These are phyloP conservation scores for Girardia tigrina DNA, from an alignment of 2,888 invertebrate genomes.

Conservation along the genomic window DNA sequence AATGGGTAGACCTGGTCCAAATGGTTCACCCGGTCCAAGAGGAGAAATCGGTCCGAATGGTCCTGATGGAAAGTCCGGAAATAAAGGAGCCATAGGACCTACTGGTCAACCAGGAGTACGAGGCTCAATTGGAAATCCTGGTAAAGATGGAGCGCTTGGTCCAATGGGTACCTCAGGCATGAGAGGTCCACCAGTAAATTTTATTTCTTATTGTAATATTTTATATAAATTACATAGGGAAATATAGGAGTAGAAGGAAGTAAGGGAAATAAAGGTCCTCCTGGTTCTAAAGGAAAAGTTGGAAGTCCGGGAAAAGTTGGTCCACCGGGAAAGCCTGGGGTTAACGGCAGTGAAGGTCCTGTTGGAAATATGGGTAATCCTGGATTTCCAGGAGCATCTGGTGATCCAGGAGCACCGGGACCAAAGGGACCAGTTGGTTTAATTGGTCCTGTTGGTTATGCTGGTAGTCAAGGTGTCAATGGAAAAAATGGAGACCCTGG, in stretches of 20 bases:
- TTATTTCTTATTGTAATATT: neutral
- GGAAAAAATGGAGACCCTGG: constrained; percentile 20
- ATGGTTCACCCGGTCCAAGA: constrained; percentile 37
- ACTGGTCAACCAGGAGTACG: neutral
- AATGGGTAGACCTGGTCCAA: constrained; percentile 37
- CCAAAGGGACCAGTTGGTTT: neutral
- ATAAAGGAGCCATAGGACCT: neutral
- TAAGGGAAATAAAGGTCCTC: constrained; percentile 29
- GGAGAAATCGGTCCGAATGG: constrained; percentile 36
- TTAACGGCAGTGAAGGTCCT: constrained; percentile 33
- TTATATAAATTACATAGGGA: neutral
- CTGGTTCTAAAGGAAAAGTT: constrained; percentile 37
- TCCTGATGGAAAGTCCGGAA: constrained; percentile 14
- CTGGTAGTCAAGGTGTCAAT: neutral
- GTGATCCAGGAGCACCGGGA: constrained; percentile 14
- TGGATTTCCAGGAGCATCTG: constrained; percentile 21
- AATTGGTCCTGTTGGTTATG: constrained; percentile 1
- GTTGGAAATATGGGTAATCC: constrained; percentile 50
- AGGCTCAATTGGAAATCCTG: neutral
- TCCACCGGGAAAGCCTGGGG: constrained; percentile 37
- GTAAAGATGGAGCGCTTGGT: neutral
- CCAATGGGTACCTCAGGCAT: constrained; percentile 32
- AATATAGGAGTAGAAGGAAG: constrained; percentile 26
- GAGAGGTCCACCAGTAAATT: constrained; percentile 21
- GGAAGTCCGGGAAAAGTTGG: constrained; percentile 37